phyloP scores from a whole-genome alignment of 2,797 vertebrate genomes.

The Leptatherina wallacei region DNA sequence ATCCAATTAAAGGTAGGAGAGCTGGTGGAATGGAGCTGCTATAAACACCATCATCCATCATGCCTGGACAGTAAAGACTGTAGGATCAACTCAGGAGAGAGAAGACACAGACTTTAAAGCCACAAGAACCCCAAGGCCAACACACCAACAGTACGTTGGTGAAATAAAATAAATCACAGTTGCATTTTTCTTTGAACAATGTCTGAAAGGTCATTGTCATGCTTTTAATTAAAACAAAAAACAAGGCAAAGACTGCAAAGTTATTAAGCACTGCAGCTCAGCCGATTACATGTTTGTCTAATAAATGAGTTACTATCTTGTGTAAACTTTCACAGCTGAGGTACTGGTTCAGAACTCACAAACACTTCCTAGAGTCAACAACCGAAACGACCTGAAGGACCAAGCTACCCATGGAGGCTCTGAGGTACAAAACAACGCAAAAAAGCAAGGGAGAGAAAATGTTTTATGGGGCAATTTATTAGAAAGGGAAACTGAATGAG shows the following conservation, averaged over 20 bases:
- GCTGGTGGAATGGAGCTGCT: slow-evolving; percentile 52
- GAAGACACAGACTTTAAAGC: slow-evolving; percentile 32
- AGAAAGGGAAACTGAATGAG: slow-evolving; percentile 47
- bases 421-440: slow-evolving; percentile 1
- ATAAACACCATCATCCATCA: slow-evolving; percentile 73
- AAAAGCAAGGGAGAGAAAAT: slow-evolving; percentile 31
- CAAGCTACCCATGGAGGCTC: slow-evolving; percentile 12
- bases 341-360: slow-evolving; percentile 24
- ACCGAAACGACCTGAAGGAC: slow-evolving; percentile 49
- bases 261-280: slow-evolving; percentile 9
- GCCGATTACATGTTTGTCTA: slow-evolving; percentile 4
- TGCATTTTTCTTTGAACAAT: slow-evolving; percentile 13
- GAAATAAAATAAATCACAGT: slow-evolving; percentile 18
- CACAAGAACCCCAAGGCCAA: slow-evolving; percentile 33
- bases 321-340: slow-evolving; percentile 31
- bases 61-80: slow-evolving; percentile 47
- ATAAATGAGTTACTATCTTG: slow-evolving; percentile 12
- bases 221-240: slow-evolving; percentile 11
- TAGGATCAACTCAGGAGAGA: slow-evolving; percentile 48
- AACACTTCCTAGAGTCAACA: slow-evolving; percentile 54
- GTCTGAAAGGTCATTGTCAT: background rate
- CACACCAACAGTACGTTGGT: background rate
- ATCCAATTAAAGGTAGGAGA: slow-evolving; percentile 75
- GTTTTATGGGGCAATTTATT: slow-evolving; percentile 50
- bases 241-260: slow-evolving; percentile 7